Percentiles rank a stretch among this genome's conserved stretches.
These are phyloP conservation scores for Micronycteris hirsuta DNA, from an alignment of 2,113 vertebrate genomes.

Conservation along the genomic window DNA sequence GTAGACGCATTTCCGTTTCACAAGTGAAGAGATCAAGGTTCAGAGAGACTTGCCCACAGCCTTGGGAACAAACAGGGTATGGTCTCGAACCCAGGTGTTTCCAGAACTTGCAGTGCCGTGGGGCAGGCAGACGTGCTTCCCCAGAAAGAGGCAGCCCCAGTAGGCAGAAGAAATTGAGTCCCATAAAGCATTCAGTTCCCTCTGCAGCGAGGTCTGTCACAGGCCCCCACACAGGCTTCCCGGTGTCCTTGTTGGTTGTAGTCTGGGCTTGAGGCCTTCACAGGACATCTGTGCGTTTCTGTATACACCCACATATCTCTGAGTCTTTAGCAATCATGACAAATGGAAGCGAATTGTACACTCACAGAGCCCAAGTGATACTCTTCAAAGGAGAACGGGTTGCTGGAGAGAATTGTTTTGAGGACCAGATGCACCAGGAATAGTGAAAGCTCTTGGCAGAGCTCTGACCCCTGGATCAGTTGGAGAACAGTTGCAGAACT, in stretches of 20 bases:
- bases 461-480: not conserved
- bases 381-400: not conserved
- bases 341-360: fast-evolving
- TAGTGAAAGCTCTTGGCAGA: not conserved
- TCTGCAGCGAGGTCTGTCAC: not conserved
- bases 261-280: not conserved
- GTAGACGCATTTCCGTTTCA: not conserved
- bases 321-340: not conserved
- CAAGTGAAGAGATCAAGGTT: not conserved
- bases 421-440: not conserved
- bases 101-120: not conserved
- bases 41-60: not conserved
- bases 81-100: not conserved
- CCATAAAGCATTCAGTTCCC: not conserved
- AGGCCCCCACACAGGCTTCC: not conserved
- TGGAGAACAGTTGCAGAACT: not conserved
- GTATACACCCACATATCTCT: no score
- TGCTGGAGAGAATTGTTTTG: not conserved
- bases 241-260: not conserved
- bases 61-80: not conserved
- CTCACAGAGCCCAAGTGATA: not conserved
- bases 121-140: not conserved
- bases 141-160: not conserved
- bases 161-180: not conserved
- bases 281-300: not conserved